Base-by-base conservation (phyloP, 2,113 vertebrate genomes). In the Tetraodon nigroviridis region DNA sequence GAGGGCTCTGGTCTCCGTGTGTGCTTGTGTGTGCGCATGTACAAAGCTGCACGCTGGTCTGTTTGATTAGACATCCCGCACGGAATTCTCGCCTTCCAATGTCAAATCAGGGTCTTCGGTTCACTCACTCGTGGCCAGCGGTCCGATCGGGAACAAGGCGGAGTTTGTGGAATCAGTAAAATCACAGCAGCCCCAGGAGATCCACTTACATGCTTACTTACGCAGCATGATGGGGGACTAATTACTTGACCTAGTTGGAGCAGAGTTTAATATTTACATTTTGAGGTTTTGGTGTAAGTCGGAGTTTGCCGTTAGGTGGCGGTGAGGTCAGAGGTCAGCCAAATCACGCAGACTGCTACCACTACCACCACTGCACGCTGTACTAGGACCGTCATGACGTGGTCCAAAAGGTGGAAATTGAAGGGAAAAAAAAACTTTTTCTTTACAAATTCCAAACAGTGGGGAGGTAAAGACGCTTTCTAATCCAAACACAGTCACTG, bases 151-250 rank as follows among this genome's bases (percentile, higher is more conserved):
- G 55, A 64, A 67, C 51, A 16, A 74, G 77, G 51, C 19, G 37
- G 3, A 21, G 58, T 71, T 17, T 22, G 53, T 14, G 50, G 48
- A 63, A 57, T 76, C 70, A 80, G 64, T 80, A 65, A 58, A 51
- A 67, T 79, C 78, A 75, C 51, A 72, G 73, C 69, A 57, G 66
- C 50, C 58, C 41, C 67, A 62, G 81, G 69, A 65, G 69, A 82
- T 68, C 58, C 51, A 37, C 51, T 72, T 74, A 75, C 60, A 67
- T 63, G 69, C 69, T 68, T 69, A 44, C 14, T 44, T 44, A 17
- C 15, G 5, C 42, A 72, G 58, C 55, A 29, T 56, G 61, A 48
- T n/a, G 7, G 40, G 51, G n/a, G 70, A 70, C 47, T 51, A 50
- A 68, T 50, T n/a, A 22, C 17, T 51, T 62, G n/a, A 55, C 60